Evolutionary conservation across 1,140 invertebrate genomes (phyloP).

Genomic region (Halictus rubicundus): DNA sequence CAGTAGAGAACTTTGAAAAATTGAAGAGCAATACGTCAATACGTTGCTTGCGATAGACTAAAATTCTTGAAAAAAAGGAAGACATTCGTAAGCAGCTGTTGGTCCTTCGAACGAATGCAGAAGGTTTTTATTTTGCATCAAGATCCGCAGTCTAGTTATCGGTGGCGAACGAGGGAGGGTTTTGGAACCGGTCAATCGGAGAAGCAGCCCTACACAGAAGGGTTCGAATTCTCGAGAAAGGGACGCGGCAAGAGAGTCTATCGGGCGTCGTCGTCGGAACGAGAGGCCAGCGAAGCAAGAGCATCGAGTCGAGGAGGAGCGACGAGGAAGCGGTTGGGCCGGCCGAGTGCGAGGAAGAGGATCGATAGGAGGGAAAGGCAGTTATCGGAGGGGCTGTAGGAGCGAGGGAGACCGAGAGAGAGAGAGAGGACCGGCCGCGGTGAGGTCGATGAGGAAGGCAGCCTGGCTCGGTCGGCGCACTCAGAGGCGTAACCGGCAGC

Average conservation of each 20-base stretch:
- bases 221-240: not conserved
- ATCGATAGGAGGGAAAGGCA: not conserved
- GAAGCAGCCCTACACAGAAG: not conserved
- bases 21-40: too few species aligned
- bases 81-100: too few species aligned
- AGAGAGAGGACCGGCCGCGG: slow-evolving; percentile 46
- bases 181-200: too few species aligned
- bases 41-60: too few species aligned
- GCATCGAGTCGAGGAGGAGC: slow-evolving; percentile 9
- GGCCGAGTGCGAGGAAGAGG: slow-evolving; percentile 34
- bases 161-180: too few species aligned
- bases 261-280: not conserved
- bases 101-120: too few species aligned
- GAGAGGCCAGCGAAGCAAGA: not conserved
- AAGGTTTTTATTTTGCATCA: too few species aligned
- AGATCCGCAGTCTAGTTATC: too few species aligned
- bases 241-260: slow-evolving; percentile 1
- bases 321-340: not conserved
- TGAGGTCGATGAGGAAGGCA: slow-evolving; percentile 66
- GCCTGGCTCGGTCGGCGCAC: slow-evolving; percentile 61
- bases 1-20: too few species aligned
- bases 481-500: slow-evolving; percentile 70
- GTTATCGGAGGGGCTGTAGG: not conserved
- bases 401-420: slow-evolving; percentile 9
- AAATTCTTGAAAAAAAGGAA: too few species aligned